Percentiles rank a stretch among this genome's conserved stretches.
These are phyloP conservation scores for Zenarchopterus dispar DNA, from an alignment of 2,797 vertebrate species.

Conservation along the genomic window DNA sequence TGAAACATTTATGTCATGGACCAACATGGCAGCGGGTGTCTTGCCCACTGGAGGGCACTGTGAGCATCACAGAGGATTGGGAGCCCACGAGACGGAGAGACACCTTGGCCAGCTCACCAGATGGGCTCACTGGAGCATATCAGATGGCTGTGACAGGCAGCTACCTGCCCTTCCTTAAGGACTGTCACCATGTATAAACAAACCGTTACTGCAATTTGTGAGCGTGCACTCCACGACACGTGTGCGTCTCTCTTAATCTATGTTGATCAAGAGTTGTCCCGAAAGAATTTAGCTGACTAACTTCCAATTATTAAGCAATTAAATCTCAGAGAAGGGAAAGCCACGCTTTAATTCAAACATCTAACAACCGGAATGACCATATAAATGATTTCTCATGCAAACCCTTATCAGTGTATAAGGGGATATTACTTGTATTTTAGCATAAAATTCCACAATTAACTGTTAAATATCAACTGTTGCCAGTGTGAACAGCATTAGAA, in stretches of 20 bases:
- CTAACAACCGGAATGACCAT: no score
- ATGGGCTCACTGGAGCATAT: conserved; percentile 66
- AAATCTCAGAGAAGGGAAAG: no score
- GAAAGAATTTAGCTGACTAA: background rate
- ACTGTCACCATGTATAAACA: conserved; percentile 70
- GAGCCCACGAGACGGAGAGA: conserved; percentile 37
- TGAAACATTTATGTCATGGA: background rate
- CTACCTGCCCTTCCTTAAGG: conserved; percentile 70
- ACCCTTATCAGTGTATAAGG: no score
- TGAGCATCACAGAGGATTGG: conserved; percentile 24
- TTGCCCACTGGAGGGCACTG: conserved; percentile 62
- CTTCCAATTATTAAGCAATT: no score
- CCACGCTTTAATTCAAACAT: no score
- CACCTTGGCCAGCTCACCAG: conserved; percentile 66
- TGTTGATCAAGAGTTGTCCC: no score
- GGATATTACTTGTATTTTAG: no score
- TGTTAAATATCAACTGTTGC: conserved; percentile 3
- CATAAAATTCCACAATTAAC: no score
- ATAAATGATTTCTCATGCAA: no score
- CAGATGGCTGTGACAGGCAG: conserved; percentile 60
- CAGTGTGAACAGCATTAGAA: background rate
- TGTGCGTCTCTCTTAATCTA: background rate
- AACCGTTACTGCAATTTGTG: conserved; percentile 62
- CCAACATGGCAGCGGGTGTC: conserved; percentile 5
- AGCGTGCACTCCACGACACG: background rate